Evolutionary conservation across 2,113 vertebrate genomes (phyloP).

Genomic region (Tyrannus savana): DNA sequence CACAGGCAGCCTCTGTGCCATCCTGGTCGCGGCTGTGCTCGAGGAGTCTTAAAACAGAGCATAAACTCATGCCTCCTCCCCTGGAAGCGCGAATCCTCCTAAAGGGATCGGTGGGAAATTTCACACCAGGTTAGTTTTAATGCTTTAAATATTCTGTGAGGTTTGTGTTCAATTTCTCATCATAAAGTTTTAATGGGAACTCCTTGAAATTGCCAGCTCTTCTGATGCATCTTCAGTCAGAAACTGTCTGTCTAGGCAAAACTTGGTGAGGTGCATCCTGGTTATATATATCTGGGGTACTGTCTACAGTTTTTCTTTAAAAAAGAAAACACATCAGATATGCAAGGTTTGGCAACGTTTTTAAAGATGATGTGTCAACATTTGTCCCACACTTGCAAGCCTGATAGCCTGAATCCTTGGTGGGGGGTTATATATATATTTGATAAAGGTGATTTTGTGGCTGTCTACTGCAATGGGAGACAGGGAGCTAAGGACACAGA

Average conservation of each 20-base stretch:
- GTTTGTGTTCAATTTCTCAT: constrained; percentile 38
- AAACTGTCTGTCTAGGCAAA: constrained; percentile 49
- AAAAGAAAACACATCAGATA: constrained; percentile 22
- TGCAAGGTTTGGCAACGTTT: constrained; percentile 22
- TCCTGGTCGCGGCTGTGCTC: background rate
- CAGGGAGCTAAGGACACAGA: background rate
- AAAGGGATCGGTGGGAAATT: background rate
- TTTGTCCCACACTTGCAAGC: constrained; percentile 12
- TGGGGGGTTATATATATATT: background rate
- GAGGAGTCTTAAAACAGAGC: constrained; percentile 42
- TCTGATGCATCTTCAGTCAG: constrained; percentile 13
- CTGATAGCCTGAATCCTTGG: constrained; percentile 14
- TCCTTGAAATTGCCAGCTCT: constrained; percentile 34
- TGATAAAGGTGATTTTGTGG: constrained; percentile 12
- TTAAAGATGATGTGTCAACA: background rate
- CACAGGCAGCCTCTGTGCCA: background rate
- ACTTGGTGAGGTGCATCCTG: constrained; percentile 41
- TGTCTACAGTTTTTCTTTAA: background rate
- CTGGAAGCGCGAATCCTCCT: background rate
- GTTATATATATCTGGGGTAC: background rate
- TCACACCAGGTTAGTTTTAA: constrained; percentile 61
- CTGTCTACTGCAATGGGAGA: background rate
- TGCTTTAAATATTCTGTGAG: constrained; percentile 29
- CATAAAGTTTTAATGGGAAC: constrained; percentile 63
- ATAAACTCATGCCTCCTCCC: constrained; percentile 44